These are phyloP conservation scores for Trypoxylon attenuatum DNA, from an alignment of 2,888 invertebrate species.

Conservation along the genomic window DNA sequence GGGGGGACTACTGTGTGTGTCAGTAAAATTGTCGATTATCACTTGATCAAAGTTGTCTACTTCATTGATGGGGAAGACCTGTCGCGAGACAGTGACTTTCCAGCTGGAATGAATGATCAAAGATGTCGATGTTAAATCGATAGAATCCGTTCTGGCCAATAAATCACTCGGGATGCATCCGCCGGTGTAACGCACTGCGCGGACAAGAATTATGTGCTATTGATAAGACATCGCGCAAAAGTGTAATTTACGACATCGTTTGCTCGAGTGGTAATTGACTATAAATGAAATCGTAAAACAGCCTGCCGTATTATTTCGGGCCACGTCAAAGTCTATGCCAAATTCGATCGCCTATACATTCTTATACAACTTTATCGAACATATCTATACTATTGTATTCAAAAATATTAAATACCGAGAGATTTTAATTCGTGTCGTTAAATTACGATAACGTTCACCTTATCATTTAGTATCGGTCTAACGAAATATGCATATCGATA, in stretches of 20 bases:
- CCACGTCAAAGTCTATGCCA: slow-evolving; percentile 1
- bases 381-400: too few species aligned
- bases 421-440: too few species aligned
- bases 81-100: slow-evolving; percentile 25
- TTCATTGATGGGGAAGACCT: slow-evolving; percentile 6
- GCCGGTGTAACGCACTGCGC: slow-evolving; percentile 36
- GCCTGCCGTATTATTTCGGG: slow-evolving; percentile 3
- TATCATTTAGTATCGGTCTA: too few species aligned
- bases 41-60: slow-evolving; percentile 34
- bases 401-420: too few species aligned
- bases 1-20: slow-evolving; percentile 5
- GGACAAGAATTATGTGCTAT: slow-evolving; percentile 49
- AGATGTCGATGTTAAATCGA: slow-evolving; percentile 39
- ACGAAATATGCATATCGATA: too few species aligned
- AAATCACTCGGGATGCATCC: slow-evolving; percentile 47
- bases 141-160: slow-evolving; percentile 48
- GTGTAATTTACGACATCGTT: slow-evolving; percentile 52
- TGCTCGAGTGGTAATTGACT: slow-evolving; percentile 43
- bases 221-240: slow-evolving; percentile 53
- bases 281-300: slow-evolving; percentile 41
- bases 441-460: too few species aligned
- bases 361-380: slow-evolving; percentile 1
- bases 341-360: slow-evolving; percentile 1
- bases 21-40: slow-evolving; percentile 40
- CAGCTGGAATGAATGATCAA: slow-evolving; percentile 33